Conservation (phyloP, 2,888 invertebrate species). For the Acronicta aceris region DNA sequence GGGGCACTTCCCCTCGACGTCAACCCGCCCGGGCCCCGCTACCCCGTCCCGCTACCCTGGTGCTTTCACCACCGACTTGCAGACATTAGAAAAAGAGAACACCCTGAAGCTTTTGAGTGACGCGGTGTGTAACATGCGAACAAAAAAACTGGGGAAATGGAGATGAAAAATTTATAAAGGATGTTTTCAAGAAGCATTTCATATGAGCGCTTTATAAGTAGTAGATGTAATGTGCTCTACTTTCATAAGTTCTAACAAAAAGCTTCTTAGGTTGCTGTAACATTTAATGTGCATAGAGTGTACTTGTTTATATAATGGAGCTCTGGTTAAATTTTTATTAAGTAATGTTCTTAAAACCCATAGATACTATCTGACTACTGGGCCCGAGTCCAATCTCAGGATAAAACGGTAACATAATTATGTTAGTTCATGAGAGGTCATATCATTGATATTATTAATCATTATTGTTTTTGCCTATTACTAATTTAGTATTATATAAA, state of each 20-base stretch:
- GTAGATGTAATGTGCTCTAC: constrained; percentile 18
- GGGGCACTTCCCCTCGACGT: constrained; percentile 84
- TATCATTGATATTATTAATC: too few relatives aligned
- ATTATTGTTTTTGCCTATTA: too few relatives aligned
- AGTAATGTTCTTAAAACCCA: too few relatives aligned
- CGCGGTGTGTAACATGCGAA: constrained; percentile 75
- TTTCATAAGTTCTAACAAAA: constrained; percentile 29
- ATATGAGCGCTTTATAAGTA: constrained; percentile 37
- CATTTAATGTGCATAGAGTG: constrained; percentile 7
- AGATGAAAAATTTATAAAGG: constrained; percentile 73
- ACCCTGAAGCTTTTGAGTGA: constrained; percentile 81
- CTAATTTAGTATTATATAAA: too few relatives aligned
- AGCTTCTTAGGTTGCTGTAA: not conserved
- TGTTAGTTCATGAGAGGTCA: too few relatives aligned
- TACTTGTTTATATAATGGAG: constrained; percentile 10
- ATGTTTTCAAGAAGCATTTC: constrained; percentile 63
- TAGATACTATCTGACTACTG: too few relatives aligned
- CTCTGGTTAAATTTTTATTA: not conserved
- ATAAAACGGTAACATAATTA: too few relatives aligned
- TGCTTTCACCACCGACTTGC: constrained; percentile 85
- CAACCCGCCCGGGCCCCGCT: constrained; percentile 60
- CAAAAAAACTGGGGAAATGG: constrained; percentile 74
- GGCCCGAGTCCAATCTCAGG: too few relatives aligned
- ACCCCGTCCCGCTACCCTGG: constrained; percentile 68
- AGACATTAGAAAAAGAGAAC: constrained; percentile 85